Evolutionary conservation across 1,140 invertebrate species (phyloP).

Genomic region (Eriosoma lanigerum): DNA sequence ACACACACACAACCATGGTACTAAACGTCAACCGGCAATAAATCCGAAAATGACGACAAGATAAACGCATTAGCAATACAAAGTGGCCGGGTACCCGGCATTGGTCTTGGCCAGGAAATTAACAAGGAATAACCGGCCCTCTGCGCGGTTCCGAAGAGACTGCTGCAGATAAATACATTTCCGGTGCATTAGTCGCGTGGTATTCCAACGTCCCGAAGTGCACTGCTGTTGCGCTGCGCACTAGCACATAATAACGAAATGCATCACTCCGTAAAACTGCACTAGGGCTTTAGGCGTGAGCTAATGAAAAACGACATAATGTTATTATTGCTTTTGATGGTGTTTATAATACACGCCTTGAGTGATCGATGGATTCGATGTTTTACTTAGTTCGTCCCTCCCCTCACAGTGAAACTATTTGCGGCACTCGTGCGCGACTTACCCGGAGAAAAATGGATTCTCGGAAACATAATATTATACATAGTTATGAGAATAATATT

Average conservation of each 20-base stretch:
- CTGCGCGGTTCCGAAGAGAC: not conserved
- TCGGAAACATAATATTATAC: no score
- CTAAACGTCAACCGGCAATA: conserved; percentile 49
- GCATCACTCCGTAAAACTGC: not conserved
- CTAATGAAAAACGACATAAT: no score
- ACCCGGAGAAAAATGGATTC: no score
- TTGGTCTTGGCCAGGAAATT: conserved; percentile 29
- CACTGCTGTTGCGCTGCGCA: not conserved
- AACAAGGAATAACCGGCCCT: conserved; percentile 45
- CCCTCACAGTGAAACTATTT: no score
- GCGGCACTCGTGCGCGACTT: no score
- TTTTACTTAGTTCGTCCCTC: no score
- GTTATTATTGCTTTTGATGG: no score
- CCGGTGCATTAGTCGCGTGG: not conserved
- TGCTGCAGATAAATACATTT: conserved; percentile 32
- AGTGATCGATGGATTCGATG: no score
- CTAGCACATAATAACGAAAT: conserved; percentile 8
- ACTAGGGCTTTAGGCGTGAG: no score
- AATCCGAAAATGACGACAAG: conserved; percentile 50
- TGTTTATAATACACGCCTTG: no score
- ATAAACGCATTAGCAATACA: conserved; percentile 51
- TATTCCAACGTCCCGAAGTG: not conserved
- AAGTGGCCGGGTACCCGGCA: conserved; percentile 36
- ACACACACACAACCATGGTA: not conserved
- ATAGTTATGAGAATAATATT: no score